Percentiles rank a stretch among this genome's conserved stretches.
Conservation (phyloP, 2,888 invertebrate genomes). For the Melanophora roralis region DNA sequence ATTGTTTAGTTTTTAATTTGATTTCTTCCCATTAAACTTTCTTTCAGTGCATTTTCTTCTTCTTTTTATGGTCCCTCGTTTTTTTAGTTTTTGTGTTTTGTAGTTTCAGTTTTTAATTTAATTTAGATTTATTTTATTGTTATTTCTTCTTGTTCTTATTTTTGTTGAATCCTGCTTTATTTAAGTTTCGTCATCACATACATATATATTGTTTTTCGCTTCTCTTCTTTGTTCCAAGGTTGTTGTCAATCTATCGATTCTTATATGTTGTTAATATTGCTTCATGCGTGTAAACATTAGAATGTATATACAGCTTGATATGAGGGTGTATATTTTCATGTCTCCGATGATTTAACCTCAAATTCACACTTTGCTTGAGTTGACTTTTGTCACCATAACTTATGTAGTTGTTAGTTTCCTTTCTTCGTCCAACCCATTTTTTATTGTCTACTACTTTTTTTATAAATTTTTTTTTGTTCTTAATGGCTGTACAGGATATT, state of each 20-base stretch:
- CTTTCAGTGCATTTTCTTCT: constrained; percentile 1
- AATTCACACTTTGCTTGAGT: constrained; percentile 60
- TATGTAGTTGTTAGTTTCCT: neutral
- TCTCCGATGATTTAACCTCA: constrained; percentile 65
- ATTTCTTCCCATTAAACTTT: too few relatives aligned
- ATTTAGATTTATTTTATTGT: constrained; percentile 47
- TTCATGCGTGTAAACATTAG: too few relatives aligned
- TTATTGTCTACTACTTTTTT: neutral
- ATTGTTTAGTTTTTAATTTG: too few relatives aligned
- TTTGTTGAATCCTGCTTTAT: constrained; percentile 27
- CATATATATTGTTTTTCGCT: neutral
- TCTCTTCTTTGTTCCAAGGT: neutral
- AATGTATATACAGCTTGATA: neutral
- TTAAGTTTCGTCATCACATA: constrained; percentile 55
- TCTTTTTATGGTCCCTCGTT: constrained; percentile 3
- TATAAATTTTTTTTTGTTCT: neutral
- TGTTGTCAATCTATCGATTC: neutral
- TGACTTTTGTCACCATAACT: constrained; percentile 66
- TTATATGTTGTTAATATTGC: neutral
- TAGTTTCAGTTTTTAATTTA: constrained; percentile 39
- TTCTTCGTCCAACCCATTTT: neutral
- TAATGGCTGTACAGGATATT: neutral
- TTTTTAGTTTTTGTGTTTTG: constrained; percentile 1
- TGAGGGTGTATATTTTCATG: constrained; percentile 66
- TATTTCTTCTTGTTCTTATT: constrained; percentile 6